A percentile compares a stretch with the other conserved stretches of the same genome.
Conservation (phyloP, 2,797 vertebrate species). For the Schizopygopsis malacanthus region DNA sequence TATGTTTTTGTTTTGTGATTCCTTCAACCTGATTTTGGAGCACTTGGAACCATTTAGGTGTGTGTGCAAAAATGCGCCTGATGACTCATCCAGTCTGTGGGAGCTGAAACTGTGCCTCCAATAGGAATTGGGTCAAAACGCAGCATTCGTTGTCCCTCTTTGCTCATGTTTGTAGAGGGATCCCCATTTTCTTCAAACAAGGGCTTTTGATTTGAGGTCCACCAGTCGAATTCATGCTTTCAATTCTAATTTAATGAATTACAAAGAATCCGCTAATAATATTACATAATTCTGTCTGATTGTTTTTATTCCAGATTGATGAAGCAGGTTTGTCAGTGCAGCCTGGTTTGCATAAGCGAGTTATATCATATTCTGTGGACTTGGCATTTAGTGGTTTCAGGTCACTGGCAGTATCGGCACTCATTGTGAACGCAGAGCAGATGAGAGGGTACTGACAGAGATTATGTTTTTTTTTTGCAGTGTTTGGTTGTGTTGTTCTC, state of each 20-base stretch:
- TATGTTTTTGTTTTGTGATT: slow-evolving; percentile 15
- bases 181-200: slow-evolving; percentile 27
- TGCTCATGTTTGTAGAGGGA: slow-evolving; percentile 18
- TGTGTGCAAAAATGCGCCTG: slow-evolving; percentile 12
- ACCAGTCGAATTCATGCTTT: slow-evolving; percentile 25
- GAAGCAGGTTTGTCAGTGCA: slow-evolving; percentile 41
- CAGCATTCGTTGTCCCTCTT: slow-evolving; percentile 9
- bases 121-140: slow-evolving; percentile 55
- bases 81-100: slow-evolving; percentile 60
- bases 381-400: slow-evolving; percentile 43
- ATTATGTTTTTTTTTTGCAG: slow-evolving; percentile 35
- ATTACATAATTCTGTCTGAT: background rate
- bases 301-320: slow-evolving; percentile 19
- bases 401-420: slow-evolving; percentile 37
- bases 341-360: slow-evolving; percentile 51
- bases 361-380: slow-evolving; percentile 54
- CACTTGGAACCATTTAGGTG: background rate
- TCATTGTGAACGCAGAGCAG: background rate
- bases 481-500: slow-evolving; percentile 39
- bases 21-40: slow-evolving; percentile 11
- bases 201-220: slow-evolving; percentile 19
- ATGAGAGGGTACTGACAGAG: slow-evolving; percentile 2
- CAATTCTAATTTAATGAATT: slow-evolving; percentile 14
- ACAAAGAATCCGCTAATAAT: slow-evolving; percentile 2
- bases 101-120: slow-evolving; percentile 52